Evolutionary conservation across 2,113 vertebrate species (phyloP).

Genomic region (Campylorhamphus procurvoides): DNA sequence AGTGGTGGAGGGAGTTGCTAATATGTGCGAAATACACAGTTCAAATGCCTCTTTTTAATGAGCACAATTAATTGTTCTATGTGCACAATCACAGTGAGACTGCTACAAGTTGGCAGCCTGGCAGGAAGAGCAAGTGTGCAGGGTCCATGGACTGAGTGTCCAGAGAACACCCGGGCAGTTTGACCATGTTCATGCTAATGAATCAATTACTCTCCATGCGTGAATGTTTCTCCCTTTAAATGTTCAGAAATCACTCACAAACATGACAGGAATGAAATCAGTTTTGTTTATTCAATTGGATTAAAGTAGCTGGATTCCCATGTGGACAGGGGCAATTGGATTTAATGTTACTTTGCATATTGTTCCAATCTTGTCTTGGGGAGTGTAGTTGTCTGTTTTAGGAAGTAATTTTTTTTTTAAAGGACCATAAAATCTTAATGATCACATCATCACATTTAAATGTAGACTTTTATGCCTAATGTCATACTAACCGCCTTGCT

Average conservation of each 20-base stretch:
- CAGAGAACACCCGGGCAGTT: rapidly evolving
- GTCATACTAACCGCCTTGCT: not conserved
- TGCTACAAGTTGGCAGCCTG: not conserved
- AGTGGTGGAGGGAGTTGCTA: not conserved
- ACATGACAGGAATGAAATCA: slow-evolving; percentile 6
- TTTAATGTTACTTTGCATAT: slow-evolving; percentile 10
- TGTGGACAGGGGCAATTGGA: not conserved
- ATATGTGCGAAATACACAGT: rapidly evolving
- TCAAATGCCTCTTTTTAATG: not conserved
- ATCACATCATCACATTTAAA: not conserved
- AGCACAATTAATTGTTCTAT: not conserved
- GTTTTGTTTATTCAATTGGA: slow-evolving; percentile 23
- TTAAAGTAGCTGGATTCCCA: slow-evolving; percentile 33
- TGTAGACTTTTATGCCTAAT: not conserved
- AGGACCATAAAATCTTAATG: not conserved
- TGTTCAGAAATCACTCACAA: not conserved
- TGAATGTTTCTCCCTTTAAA: not conserved
- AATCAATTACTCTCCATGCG: not conserved
- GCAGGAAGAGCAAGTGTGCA: not conserved
- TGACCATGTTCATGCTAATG: not conserved
- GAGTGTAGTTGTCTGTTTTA: not conserved
- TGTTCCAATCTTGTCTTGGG: not conserved
- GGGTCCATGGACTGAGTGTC: not conserved
- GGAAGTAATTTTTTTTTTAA: not conserved
- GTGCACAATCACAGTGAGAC: not conserved